Conservation (phyloP, 2,797 vertebrate species). For the Spheniscus humboldti region DNA sequence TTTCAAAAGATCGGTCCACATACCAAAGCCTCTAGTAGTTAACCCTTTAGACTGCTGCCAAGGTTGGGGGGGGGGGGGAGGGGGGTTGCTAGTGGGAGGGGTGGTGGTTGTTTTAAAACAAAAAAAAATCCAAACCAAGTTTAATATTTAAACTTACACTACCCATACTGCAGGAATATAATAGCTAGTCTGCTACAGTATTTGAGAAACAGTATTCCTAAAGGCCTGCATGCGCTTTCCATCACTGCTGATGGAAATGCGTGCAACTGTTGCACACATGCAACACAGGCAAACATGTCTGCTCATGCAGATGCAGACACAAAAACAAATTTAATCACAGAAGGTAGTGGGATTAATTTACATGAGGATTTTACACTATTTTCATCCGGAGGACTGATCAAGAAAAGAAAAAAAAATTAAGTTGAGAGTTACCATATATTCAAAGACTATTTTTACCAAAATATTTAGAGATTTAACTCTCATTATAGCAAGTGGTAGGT, state of each 20-base stretch:
- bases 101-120: background rate
- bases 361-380: background rate
- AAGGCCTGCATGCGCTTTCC: background rate
- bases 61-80: fast-evolving
- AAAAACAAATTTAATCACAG: background rate
- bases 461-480: slow-evolving; percentile 3
- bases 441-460: slow-evolving; percentile 24
- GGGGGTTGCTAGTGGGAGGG: fast-evolving
- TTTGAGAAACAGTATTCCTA: background rate
- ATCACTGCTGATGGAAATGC: background rate
- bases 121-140: background rate
- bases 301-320: background rate
- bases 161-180: background rate
- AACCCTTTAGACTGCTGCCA: background rate
- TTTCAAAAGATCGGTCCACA: background rate
- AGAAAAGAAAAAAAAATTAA: background rate
- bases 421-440: background rate
- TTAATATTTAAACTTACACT: background rate
- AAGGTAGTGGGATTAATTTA: background rate
- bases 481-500: background rate
- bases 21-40: background rate
- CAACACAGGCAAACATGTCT: background rate
- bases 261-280: background rate
- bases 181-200: background rate
- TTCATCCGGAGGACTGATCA: background rate